Evolutionary conservation across 1,140 invertebrate species (phyloP).

Genomic region (Euschistus heros): DNA sequence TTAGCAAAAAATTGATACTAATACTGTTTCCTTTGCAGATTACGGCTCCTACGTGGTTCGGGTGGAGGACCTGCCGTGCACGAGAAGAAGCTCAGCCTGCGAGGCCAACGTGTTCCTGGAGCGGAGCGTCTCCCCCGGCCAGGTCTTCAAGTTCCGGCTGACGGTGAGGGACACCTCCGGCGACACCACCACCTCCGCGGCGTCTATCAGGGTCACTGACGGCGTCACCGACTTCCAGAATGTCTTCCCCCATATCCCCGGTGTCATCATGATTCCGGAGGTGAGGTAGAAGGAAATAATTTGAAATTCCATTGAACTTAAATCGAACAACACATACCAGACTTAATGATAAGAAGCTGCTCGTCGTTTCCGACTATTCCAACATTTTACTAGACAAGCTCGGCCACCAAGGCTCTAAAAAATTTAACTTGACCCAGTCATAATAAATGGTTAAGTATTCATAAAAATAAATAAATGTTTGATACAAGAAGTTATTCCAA

Average conservation of each 20-base stretch:
- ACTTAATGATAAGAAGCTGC: too few species aligned
- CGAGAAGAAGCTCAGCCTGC: slow-evolving; percentile 68
- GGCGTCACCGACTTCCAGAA: slow-evolving; percentile 62
- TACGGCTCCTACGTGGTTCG: slow-evolving; percentile 45
- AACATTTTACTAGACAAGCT: too few species aligned
- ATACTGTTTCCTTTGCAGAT: slow-evolving; percentile 29
- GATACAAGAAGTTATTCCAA: too few species aligned
- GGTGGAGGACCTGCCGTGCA: slow-evolving; percentile 68
- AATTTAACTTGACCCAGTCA: too few species aligned
- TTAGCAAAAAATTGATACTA: too few species aligned
- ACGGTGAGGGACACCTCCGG: slow-evolving; percentile 66
- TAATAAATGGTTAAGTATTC: too few species aligned
- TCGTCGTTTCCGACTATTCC: too few species aligned
- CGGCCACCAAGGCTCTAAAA: too few species aligned
- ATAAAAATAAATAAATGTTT: too few species aligned
- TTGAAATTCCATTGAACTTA: too few species aligned
- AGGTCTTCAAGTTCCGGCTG: slow-evolving; percentile 69
- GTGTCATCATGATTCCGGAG: slow-evolving; percentile 68
- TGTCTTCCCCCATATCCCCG: slow-evolving; percentile 73
- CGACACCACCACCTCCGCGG: slow-evolving; percentile 59
- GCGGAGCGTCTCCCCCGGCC: slow-evolving; percentile 56
- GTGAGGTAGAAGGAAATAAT: slow-evolving; percentile 39
- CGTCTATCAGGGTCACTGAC: slow-evolving; percentile 71
- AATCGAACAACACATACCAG: too few species aligned
- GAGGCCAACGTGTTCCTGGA: slow-evolving; percentile 72